Conservation (phyloP, 2,797 vertebrate species). For the Rhodeus uyekii region DNA sequence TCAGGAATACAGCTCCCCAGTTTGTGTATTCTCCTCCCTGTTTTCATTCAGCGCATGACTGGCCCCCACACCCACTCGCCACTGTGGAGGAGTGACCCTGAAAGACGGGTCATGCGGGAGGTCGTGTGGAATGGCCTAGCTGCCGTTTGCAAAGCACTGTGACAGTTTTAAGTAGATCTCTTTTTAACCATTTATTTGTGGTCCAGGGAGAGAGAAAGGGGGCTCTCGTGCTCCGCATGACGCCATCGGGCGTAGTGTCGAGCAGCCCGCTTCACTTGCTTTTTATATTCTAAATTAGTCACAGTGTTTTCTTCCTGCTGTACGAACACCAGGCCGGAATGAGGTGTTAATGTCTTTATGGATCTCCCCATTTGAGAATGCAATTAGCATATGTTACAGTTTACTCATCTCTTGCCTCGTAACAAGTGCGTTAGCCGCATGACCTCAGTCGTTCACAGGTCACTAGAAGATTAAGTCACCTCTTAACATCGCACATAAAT, state of each 20-base stretch:
- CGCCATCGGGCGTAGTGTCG: conserved; percentile 41
- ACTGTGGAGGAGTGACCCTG: conserved; percentile 77
- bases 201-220: conserved; percentile 60
- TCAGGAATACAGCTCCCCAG: conserved; percentile 53
- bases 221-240: conserved; percentile 59
- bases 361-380: conserved; percentile 59
- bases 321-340: conserved; percentile 57
- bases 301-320: conserved; percentile 62
- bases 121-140: conserved; percentile 81
- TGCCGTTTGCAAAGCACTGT: conserved; percentile 81
- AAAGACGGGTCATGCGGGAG: conserved; percentile 77
- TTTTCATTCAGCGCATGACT: conserved; percentile 80
- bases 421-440: neutral
- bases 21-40: conserved; percentile 64
- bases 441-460: conserved; percentile 34
- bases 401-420: conserved; percentile 33
- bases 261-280: neutral
- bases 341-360: conserved; percentile 69
- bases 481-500: conserved; percentile 22
- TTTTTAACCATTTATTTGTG: conserved; percentile 80
- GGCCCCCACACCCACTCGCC: conserved; percentile 76
- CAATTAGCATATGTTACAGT: conserved; percentile 59
- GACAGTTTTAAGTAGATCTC: conserved; percentile 85
- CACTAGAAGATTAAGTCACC: conserved; percentile 37
- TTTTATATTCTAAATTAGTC: conserved; percentile 65